Evolutionary conservation across 2,888 invertebrate genomes (phyloP).

Genomic region (Caenorhabditis sp.): DNA sequence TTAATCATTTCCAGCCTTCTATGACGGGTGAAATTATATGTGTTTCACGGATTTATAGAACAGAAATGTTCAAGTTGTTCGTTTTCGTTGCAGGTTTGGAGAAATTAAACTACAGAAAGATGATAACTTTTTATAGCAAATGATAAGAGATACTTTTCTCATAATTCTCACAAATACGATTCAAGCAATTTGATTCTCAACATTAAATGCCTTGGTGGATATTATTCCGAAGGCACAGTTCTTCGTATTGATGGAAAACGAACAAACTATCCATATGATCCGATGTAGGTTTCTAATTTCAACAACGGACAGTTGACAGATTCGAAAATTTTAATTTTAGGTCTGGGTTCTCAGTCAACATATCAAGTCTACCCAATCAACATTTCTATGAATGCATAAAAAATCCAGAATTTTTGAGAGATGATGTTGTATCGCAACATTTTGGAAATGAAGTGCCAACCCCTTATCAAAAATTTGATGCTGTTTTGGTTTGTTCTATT

Average conservation of each 20-base stretch:
- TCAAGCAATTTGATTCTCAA: background rate
- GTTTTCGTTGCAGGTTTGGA: background rate
- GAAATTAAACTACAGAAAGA: background rate
- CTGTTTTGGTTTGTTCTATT: background rate
- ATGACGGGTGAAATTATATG: background rate
- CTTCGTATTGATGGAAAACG: slow-evolving; percentile 4
- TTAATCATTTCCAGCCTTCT: background rate
- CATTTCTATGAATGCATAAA: slow-evolving; percentile 17
- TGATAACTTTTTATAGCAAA: background rate
- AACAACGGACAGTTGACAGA: no score
- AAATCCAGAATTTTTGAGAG: background rate
- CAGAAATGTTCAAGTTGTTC: background rate
- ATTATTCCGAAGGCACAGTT: slow-evolving; percentile 6
- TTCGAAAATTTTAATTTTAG: slow-evolving; percentile 3
- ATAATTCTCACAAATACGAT: background rate
- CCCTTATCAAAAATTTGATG: background rate
- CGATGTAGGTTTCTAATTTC: slow-evolving; percentile 12
- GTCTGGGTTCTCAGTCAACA: background rate
- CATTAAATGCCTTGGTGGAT: slow-evolving; percentile 8
- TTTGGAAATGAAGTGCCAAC: background rate
- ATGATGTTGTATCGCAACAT: slow-evolving; percentile 3
- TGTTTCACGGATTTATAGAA: background rate
- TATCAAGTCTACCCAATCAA: background rate
- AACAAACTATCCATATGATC: slow-evolving; percentile 10
- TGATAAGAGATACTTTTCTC: background rate